phyloP scores from a whole-genome alignment of 2,113 vertebrate species.

The Salminus brasiliensis region DNA sequence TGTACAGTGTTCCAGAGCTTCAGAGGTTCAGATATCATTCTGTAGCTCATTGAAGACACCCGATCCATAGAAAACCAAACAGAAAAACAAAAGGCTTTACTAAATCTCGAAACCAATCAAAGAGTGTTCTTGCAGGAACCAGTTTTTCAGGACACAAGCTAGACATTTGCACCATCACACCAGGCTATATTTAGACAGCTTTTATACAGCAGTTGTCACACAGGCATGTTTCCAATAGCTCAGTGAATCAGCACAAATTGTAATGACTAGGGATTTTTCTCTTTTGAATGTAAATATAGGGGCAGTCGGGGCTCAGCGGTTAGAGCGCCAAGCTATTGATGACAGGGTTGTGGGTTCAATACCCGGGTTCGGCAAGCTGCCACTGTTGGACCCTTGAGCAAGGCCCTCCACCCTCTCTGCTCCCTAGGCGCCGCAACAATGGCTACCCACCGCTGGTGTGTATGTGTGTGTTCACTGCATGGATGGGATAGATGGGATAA shows the following conservation, averaged over 20 bases:
- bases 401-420: too few relatives aligned
- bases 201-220: not conserved
- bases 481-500: too few relatives aligned
- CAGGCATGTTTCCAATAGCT: not conserved
- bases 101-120: not conserved
- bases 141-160: not conserved
- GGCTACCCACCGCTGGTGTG: too few relatives aligned
- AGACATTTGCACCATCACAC: not conserved
- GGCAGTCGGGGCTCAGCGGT: too few relatives aligned
- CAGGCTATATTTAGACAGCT: not conserved
- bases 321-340: too few relatives aligned
- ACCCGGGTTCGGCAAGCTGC: too few relatives aligned
- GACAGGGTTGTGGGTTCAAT: too few relatives aligned
- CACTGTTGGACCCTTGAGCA: too few relatives aligned
- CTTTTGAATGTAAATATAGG: too few relatives aligned
- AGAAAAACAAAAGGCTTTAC: not conserved
- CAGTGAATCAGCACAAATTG: not conserved
- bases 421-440: too few relatives aligned
- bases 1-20: not conserved
- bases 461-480: too few relatives aligned
- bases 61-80: not conserved
- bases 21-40: not conserved
- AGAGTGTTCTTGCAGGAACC: not conserved
- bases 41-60: not conserved
- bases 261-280: not conserved